phyloP scores from a whole-genome alignment of 2,113 vertebrate genomes.

The Megaptera novaeangliae region DNA sequence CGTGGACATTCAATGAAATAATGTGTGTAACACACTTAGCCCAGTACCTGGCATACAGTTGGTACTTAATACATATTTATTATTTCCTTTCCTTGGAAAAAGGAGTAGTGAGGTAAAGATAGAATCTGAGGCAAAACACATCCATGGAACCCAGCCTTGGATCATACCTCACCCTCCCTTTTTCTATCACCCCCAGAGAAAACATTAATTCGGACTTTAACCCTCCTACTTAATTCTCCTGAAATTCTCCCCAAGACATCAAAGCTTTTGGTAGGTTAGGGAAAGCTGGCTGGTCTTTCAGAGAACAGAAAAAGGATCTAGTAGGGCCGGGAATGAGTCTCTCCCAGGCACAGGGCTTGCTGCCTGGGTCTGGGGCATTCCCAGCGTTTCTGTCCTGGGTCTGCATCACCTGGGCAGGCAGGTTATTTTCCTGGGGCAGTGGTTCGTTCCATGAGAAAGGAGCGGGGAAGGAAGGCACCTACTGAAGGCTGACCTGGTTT shows the following conservation, averaged over 20 bases:
- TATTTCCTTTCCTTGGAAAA: conserved; percentile 19
- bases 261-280: background rate
- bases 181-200: background rate
- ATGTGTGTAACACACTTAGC: background rate
- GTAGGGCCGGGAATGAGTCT: background rate
- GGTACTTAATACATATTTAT: conserved; percentile 1
- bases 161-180: background rate
- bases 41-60: background rate
- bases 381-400: background rate
- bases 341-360: background rate
- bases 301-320: background rate
- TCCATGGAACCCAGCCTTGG: background rate
- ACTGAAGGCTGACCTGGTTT: conserved; percentile 64
- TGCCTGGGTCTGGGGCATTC: conserved; percentile 11
- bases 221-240: background rate
- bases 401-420: conserved; percentile 36
- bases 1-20: background rate
- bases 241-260: background rate
- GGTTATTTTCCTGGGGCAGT: conserved; percentile 28
- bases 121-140: background rate
- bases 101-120: background rate
- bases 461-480: conserved; percentile 42
- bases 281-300: background rate
- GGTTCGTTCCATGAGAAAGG: conserved; percentile 46
- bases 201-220: conserved; percentile 3